Evolutionary conservation across 1,140 invertebrate genomes (phyloP), one percentile per base, ranked within the genome.

Genomic region (Amphibalanus amphitrite): DNA sequence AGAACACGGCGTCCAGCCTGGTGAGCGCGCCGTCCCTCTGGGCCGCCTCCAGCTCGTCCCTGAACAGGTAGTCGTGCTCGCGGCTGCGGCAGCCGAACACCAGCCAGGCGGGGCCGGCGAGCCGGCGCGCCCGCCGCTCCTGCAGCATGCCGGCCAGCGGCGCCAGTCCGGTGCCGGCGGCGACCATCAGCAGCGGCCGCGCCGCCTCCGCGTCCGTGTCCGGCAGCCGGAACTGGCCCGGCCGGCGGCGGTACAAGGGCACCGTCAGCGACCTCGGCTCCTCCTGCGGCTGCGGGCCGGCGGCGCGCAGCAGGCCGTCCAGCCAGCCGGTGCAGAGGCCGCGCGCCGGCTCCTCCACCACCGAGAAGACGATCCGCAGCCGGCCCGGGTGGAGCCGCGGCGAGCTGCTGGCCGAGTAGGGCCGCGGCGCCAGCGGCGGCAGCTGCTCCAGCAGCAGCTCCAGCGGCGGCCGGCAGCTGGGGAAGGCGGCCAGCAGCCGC

Each of bases 81-180:
- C 81, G 78, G 78, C 87, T 84, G 71, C 89, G 84, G 77, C 90
- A 91, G 0, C 91, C 91, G 82, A 87, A 90, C 79, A 89, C 91
- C 23, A 93, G 78, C 79, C 84, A 85, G 17, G 80, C 79, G 28
- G 74, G 72, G 59, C 76, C 75, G n/a, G 73, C 69, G 71, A 74
- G 71, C 74, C 74, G 75, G 64, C 77, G 76, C 71, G 80, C 72
- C 73, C 75, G 28, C 72, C 83, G 82, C 77, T 87, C 84, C 75
- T 84, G 79, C 10, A 83, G 74, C 72, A 80, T 83, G 20, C 82
- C 81, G 33, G 83, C 76, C 77, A 91, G 95, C 1, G 92, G 91
- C 15, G 91, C 86, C 29, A 93, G 80, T 23, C 91, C 92, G 40
- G 90, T 92, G 25, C 92, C 92, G 72, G 90, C 86, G 8, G 88